These are phyloP conservation scores for Mus caroli DNA, from an alignment of 2,797 vertebrate genomes.

Conservation along the genomic window DNA sequence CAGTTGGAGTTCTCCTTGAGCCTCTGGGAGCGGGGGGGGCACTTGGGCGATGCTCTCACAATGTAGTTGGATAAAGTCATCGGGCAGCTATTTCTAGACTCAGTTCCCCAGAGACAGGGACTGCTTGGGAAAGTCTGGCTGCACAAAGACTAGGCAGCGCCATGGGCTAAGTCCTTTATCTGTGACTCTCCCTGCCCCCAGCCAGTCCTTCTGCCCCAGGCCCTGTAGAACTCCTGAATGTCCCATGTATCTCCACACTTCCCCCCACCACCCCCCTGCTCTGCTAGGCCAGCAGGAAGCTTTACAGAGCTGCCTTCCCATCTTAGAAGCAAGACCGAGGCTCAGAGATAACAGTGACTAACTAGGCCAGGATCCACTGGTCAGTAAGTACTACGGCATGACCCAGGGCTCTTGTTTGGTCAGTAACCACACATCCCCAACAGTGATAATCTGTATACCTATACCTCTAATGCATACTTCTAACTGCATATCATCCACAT, in stretches of 20 bases:
- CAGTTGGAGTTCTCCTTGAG: slow-evolving; percentile 4
- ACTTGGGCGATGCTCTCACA: background rate
- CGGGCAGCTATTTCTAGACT: slow-evolving; percentile 66
- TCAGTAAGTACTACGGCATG: background rate
- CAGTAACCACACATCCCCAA: background rate
- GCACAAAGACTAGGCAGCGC: too few relatives aligned
- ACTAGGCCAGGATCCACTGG: background rate
- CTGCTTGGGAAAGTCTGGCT: background rate
- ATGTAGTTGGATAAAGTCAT: slow-evolving; percentile 29
- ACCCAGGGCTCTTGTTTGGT: background rate
- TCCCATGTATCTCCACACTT: background rate
- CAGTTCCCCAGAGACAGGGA: slow-evolving; percentile 22
- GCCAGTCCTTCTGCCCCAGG: background rate
- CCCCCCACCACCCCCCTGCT: background rate
- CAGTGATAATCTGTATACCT: background rate
- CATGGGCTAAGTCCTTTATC: too few relatives aligned
- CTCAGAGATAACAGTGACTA: background rate
- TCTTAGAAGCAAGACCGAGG: background rate
- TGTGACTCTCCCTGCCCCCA: too few relatives aligned
- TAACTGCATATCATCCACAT: background rate
- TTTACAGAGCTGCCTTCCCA: background rate
- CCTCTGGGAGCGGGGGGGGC: background rate
- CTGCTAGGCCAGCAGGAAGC: background rate
- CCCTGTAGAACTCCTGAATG: background rate
- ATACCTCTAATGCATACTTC: background rate